Conservation (phyloP, 2,113 vertebrate genomes). For the Platichthys flesus region DNA sequence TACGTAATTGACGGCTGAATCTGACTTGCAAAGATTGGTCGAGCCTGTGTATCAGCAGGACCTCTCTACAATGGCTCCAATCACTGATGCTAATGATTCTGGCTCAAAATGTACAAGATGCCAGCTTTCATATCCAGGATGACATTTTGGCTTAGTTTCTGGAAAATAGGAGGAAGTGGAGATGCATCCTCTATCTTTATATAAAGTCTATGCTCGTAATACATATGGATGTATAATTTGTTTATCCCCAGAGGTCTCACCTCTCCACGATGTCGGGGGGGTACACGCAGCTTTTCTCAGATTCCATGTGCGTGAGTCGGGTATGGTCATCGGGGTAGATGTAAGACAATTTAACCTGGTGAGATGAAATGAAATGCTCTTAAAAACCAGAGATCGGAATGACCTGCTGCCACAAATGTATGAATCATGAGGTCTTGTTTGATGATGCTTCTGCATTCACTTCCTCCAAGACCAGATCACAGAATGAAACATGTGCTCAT, state of each 20-base stretch:
- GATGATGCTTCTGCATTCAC: not conserved
- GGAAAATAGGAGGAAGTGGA: too few relatives aligned
- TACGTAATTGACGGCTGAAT: too few relatives aligned
- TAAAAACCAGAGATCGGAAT: not conserved
- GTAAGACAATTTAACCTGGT: slow-evolving; percentile 90
- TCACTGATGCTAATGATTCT: too few relatives aligned
- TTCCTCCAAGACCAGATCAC: not conserved
- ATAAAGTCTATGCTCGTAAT: not conserved
- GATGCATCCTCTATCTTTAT: too few relatives aligned
- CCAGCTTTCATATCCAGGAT: too few relatives aligned
- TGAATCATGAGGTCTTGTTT: not conserved
- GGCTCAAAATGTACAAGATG: too few relatives aligned
- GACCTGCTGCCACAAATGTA: not conserved
- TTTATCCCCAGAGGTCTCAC: slow-evolving; percentile 67
- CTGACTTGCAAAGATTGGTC: too few relatives aligned
- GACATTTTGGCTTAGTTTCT: too few relatives aligned
- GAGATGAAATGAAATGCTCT: slow-evolving; percentile 18
- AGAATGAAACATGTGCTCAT: not conserved
- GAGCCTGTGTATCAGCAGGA: too few relatives aligned
- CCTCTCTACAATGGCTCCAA: too few relatives aligned
- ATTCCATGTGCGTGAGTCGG: slow-evolving; percentile 94
- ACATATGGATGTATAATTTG: not conserved
- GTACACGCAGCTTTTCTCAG: slow-evolving; percentile 92
- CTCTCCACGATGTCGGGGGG: slow-evolving; percentile 80
- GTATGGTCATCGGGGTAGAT: slow-evolving; percentile 96